A percentile compares a stretch with the other conserved stretches of the same genome.
These are phyloP conservation scores for Myiozetetes cayanensis DNA, from an alignment of 2,113 vertebrate species.

Conservation along the genomic window DNA sequence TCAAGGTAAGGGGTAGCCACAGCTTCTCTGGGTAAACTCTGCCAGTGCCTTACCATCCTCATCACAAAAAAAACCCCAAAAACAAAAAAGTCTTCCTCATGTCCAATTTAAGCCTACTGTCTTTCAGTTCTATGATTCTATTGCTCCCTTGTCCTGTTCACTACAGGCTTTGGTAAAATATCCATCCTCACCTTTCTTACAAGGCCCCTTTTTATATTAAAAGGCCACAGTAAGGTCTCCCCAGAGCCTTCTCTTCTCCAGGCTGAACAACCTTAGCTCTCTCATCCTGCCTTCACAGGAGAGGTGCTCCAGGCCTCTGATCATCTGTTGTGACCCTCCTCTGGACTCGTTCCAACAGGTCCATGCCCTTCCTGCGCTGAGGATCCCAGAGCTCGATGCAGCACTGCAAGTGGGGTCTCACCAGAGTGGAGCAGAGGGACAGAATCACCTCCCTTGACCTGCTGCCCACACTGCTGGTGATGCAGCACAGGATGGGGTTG, in stretches of 20 bases:
- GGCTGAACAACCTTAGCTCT: not conserved
- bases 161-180: not conserved
- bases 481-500: not conserved
- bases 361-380: not conserved
- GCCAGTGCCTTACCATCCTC: not conserved
- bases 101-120: not conserved
- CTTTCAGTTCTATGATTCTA: not conserved
- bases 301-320: not conserved
- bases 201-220: not conserved
- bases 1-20: not conserved
- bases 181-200: not conserved
- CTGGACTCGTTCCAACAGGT: accelerated
- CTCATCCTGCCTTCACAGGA: not conserved
- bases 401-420: accelerated
- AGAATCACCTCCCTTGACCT: not conserved
- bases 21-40: not conserved
- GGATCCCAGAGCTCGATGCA: not conserved
- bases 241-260: not conserved
- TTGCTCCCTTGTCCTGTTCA: not conserved
- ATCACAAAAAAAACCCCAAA: not conserved
- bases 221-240: not conserved
- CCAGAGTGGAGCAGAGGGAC: accelerated
- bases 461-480: not conserved
- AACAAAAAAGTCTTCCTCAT: not conserved
- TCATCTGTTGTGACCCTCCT: not conserved